phyloP scores from a whole-genome alignment of 2,888 invertebrate genomes.

The Galerucella calmariensis region DNA sequence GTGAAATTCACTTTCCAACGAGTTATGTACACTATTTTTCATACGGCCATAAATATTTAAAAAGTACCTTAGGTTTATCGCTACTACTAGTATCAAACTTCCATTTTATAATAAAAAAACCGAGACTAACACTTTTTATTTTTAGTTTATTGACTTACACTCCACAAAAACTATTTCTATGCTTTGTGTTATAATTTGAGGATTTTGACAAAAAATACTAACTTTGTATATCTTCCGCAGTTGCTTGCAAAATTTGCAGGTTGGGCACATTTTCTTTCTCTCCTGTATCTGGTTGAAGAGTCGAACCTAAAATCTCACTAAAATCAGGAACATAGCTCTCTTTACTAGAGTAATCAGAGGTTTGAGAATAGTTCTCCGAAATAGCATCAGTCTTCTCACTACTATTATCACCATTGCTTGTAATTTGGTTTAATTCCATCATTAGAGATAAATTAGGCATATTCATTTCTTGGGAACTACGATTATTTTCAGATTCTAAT shows the following conservation, averaged over 20 bases:
- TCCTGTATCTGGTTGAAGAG: not conserved
- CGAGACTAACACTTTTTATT: too few relatives aligned
- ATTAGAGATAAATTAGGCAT: slow-evolving; percentile 20
- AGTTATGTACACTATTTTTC: too few relatives aligned
- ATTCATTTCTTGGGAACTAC: slow-evolving; percentile 8
- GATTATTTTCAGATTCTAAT: not conserved
- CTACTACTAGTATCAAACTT: too few relatives aligned
- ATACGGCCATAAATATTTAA: too few relatives aligned
- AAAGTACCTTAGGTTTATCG: too few relatives aligned
- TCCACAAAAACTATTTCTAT: too few relatives aligned
- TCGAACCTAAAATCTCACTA: slow-evolving; percentile 33
- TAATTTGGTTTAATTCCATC: not conserved
- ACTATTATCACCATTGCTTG: not conserved
- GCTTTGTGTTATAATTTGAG: too few relatives aligned
- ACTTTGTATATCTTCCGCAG: not conserved
- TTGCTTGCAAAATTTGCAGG: slow-evolving; percentile 7
- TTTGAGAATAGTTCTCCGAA: slow-evolving; percentile 8
- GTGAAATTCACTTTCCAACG: too few relatives aligned
- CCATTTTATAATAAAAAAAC: too few relatives aligned
- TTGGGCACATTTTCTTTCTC: slow-evolving; percentile 19
- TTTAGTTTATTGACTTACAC: too few relatives aligned
- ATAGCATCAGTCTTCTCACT: not conserved
- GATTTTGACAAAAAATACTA: not conserved
- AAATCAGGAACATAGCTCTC: slow-evolving; percentile 39
- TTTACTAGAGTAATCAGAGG: slow-evolving; percentile 5